Base-by-base conservation (phyloP, 2,888 invertebrate species). In the Anaspis maculata region DNA sequence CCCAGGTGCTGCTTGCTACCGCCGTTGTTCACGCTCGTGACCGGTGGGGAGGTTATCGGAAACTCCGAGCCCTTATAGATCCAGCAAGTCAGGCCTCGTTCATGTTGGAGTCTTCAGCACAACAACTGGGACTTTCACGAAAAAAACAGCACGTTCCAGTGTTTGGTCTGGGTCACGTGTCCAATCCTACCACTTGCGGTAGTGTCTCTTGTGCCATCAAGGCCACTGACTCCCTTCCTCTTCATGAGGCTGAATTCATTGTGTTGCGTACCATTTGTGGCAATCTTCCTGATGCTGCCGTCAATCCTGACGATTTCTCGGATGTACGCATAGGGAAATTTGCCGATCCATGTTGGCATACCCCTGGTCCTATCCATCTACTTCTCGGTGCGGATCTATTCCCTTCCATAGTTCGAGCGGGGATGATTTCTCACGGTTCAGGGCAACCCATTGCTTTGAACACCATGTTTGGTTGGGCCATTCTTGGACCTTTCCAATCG, bases 301-400 rank as follows among this genome's bases (percentile, higher is more conserved):
- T 19, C 5, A 5, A 5, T 19, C 7, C 19, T n/a, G n/a, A n/a
- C n/a, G n/a, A n/a, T 5, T 19, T 19, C 6, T 7, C 5, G 19
- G 19, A 19, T 7, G 5, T 19, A 5, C 6, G 7, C 19, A 5
- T 7, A 7, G 5, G 5, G 19, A 9, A 29, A 7, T 37, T 46
- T 15, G 45, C 46, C 6, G 48, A 46, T 37, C 34, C 39, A 10
- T n/a, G 27, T 1, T 45, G 43, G 34, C 21, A 42, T 21, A 26
- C 13, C 12, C 27, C 42, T 9, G 30, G 21, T 6, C 13, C 28
- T 3, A 35, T 46, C 10, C 45, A 46, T 26, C 22, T 44, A 13
- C 25, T 48, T 12, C 16, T 46, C n/a, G 47, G 44, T n/a, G 42
- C 41, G 16, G 30, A 39, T 15, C 13, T 36, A 3, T 48, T 42